Evolutionary conservation across 2,113 vertebrate genomes (phyloP), one percentile per base, ranked within the genome.

Genomic region (Mustelus asterias): DNA sequence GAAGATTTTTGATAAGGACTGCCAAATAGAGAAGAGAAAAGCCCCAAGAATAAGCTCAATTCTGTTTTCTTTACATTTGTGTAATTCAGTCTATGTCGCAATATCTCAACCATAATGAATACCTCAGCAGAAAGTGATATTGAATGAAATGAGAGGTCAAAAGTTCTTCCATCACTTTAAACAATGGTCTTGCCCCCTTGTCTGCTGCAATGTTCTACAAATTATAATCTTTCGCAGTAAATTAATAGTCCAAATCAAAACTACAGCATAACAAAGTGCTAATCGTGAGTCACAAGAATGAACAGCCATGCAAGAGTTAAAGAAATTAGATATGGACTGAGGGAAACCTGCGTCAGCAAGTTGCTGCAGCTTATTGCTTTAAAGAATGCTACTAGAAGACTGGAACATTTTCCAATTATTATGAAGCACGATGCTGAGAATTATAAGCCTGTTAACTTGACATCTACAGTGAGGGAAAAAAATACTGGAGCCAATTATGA

Each of bases 391-490:
- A 94, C 60, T 13, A 13, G 63, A 70, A 69, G 65, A 20, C n/a
- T 69, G 63, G 92, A 69, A 69, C n/a, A 69, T 94, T 69, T 94
- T 94, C 92, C 92, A 94, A 94, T 94, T 94, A 69, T 70, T 37
- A 94, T 67, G 92, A 94, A 94, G 63, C n/a, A 94, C 18, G 65
- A 94, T 67, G n/a, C 92, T 69, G n/a, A 67, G n/a, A 94, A 69
- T 94, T 69, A 94, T 94, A 94, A 69, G 92, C 63, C 65, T 94
- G 63, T 69, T 94, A 69, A 94, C 92, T 69, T 67, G 92, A 69
- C 63, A 93, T 93, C n/a, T 69, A 94, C 20, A 41, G 65, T 69
- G 63, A 41, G 37, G n/a, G 3, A 70, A 94, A 37, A 90, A 37
- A 94, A 67, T 44, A 69, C 69, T 94, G 63, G 92, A 94, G n/a